Evolutionary conservation across 2,888 invertebrate genomes (phyloP).

Genomic region (Ommatoiulus sabulosus): DNA sequence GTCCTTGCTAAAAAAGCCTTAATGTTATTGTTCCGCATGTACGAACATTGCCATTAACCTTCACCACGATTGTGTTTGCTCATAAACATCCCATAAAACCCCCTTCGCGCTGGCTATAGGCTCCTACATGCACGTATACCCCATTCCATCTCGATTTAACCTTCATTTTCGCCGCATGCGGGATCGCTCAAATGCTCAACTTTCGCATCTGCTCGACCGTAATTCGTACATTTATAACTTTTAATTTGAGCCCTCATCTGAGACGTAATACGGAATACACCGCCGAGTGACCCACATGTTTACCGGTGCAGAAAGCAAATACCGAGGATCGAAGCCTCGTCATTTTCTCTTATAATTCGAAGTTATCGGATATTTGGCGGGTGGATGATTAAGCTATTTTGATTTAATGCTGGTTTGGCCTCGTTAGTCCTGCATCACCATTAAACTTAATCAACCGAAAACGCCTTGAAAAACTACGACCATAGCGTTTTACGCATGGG

Average conservation of each 20-base stretch:
- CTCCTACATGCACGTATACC: neutral
- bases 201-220: neutral
- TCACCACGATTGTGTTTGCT: neutral
- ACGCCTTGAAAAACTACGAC: too few relatives aligned
- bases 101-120: neutral
- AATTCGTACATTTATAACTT: neutral
- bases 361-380: too few relatives aligned
- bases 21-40: conserved; percentile 28
- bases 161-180: conserved; percentile 4
- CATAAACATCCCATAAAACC: neutral
- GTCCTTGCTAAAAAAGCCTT: neutral
- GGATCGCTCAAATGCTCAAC: neutral
- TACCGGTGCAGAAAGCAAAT: neutral
- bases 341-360: too few relatives aligned
- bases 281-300: neutral
- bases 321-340: too few relatives aligned
- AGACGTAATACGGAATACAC: neutral
- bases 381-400: neutral
- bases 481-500: too few relatives aligned
- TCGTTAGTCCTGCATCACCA: neutral
- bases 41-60: conserved; percentile 22
- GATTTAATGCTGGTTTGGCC: neutral
- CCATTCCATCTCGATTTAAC: neutral
- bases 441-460: too few relatives aligned
- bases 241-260: neutral